Percentiles rank a stretch among this genome's conserved stretches.
phyloP scores from a whole-genome alignment of 2,888 invertebrate genomes.

The Drosophila picticornis region DNA sequence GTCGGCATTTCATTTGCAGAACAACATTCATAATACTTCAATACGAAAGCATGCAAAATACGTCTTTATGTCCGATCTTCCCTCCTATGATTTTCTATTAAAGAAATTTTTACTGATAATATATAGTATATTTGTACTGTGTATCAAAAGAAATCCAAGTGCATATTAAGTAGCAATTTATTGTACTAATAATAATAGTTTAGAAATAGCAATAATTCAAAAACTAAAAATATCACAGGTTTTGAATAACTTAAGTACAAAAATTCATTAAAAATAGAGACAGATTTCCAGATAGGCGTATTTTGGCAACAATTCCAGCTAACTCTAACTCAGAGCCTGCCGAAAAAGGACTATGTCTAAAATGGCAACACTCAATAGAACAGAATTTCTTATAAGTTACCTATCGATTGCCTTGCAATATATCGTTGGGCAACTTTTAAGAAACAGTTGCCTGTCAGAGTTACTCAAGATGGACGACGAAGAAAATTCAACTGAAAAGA shows the following conservation, averaged over 20 bases:
- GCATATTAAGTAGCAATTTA: neutral
- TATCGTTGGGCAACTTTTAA: neutral
- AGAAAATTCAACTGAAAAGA: neutral
- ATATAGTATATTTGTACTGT: neutral
- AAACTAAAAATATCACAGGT: neutral
- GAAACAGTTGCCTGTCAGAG: neutral
- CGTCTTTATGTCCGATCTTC: neutral
- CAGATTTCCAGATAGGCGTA: neutral
- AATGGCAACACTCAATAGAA: neutral
- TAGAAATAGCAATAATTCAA: neutral
- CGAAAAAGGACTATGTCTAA: neutral
- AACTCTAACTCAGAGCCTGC: neutral
- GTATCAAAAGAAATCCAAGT: neutral
- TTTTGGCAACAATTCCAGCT: neutral
- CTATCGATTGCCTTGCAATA: neutral
- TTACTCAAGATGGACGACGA: conserved; percentile 1
- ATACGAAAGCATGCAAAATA: neutral
- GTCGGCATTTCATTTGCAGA: conserved; percentile 35
- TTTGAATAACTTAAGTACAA: neutral
- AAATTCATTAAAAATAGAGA: neutral
- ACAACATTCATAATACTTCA: neutral
- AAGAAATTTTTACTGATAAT: neutral
- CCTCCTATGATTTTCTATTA: neutral
- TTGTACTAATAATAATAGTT: neutral
- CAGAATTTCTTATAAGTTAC: neutral